Conservation (phyloP, 2,888 invertebrate species). For the Galerucella calmariensis region DNA sequence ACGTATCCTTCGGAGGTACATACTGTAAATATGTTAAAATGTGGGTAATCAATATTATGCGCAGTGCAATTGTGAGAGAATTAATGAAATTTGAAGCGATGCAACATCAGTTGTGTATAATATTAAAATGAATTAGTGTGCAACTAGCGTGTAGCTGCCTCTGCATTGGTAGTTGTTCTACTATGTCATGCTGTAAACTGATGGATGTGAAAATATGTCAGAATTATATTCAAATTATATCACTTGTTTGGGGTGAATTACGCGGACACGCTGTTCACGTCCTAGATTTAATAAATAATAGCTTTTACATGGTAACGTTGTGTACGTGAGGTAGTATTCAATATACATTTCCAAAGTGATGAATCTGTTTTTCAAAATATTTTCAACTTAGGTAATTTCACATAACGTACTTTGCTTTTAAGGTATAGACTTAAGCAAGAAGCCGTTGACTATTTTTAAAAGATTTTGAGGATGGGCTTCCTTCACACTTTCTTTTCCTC, state of each 20-base stretch:
- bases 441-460: no score
- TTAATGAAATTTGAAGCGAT: conserved; percentile 26
- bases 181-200: conserved; percentile 33
- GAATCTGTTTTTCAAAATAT: no score
- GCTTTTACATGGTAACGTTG: conserved; percentile 10
- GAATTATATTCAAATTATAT: conserved; percentile 30
- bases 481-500: no score
- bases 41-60: conserved; percentile 6
- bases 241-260: conserved; percentile 25
- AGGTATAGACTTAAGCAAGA: no score
- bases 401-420: no score
- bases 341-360: not conserved
- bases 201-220: conserved; percentile 45
- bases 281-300: conserved; percentile 17
- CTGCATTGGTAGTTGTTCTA: conserved; percentile 35
- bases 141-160: conserved; percentile 33
- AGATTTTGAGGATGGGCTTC: no score
- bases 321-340: conserved; percentile 1
- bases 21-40: not conserved
- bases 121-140: conserved; percentile 42
- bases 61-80: conserved; percentile 23
- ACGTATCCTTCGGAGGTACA: not conserved
- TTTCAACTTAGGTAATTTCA: no score
- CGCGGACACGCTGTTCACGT: conserved; percentile 6
- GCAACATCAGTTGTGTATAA: conserved; percentile 32